phyloP scores from a whole-genome alignment of 2,113 vertebrate species.

The Smithornis capensis region DNA sequence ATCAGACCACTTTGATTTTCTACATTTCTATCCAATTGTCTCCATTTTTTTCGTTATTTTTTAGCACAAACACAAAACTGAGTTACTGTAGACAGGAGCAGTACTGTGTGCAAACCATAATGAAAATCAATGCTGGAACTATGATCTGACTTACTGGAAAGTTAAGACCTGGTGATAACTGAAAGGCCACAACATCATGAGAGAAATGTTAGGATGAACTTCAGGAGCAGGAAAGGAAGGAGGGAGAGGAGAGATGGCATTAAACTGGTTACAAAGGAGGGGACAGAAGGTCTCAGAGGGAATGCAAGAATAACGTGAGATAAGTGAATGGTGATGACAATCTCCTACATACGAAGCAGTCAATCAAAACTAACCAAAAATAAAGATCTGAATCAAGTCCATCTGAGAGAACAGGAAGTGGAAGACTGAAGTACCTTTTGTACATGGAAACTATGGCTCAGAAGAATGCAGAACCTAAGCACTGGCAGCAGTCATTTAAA shows the following conservation, averaged over 20 bases:
- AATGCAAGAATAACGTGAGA: accelerated
- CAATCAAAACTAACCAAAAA: neutral
- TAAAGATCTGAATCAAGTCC: neutral
- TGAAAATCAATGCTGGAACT: neutral
- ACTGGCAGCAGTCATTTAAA: neutral
- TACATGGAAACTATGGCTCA: neutral
- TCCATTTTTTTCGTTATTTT: neutral
- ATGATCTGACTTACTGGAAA: neutral
- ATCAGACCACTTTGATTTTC: neutral
- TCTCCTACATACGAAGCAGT: neutral
- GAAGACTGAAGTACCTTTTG: neutral
- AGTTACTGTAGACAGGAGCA: neutral
- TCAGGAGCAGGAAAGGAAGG: neutral
- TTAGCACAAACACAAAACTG: neutral
- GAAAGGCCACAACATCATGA: neutral
- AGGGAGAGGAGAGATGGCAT: neutral
- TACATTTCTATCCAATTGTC: neutral
- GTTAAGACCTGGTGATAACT: neutral
- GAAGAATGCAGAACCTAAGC: neutral
- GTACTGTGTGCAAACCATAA: neutral
- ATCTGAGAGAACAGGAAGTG: neutral
- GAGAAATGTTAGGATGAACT: neutral
- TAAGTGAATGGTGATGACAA: neutral
- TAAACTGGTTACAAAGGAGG: neutral
- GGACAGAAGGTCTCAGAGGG: neutral